A percentile compares a stretch with the other conserved stretches of the same genome.
Evolutionary conservation across 2,888 invertebrate genomes (phyloP).

Genomic region (Yponomeuta sedellus): DNA sequence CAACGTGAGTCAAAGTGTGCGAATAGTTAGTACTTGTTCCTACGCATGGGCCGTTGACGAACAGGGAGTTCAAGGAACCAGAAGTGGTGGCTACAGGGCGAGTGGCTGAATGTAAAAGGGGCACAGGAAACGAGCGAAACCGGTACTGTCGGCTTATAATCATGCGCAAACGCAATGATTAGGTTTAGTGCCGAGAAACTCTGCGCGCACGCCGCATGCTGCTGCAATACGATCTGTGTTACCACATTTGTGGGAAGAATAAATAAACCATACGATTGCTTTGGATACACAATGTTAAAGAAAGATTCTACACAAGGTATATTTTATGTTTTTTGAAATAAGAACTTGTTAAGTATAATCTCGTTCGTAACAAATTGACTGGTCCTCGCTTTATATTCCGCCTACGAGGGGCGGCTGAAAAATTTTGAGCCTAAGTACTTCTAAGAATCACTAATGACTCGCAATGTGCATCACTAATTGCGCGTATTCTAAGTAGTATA

Average conservation of each 20-base stretch:
- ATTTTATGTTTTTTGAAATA: too few species aligned
- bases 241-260: not conserved
- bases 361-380: too few species aligned
- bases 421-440: too few species aligned
- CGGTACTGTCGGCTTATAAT: not conserved
- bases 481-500: too few species aligned
- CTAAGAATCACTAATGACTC: too few species aligned
- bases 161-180: not conserved
- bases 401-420: too few species aligned
- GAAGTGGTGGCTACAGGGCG: not conserved
- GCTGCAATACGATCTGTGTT: not conserved
- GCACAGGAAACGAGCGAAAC: not conserved
- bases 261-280: not conserved
- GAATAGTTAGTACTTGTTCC: not conserved
- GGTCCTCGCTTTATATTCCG: too few species aligned
- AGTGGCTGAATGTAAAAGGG: not conserved
- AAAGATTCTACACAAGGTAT: too few species aligned
- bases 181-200: not conserved
- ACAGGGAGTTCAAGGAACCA: too few species aligned
- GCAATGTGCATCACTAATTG: too few species aligned
- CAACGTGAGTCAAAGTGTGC: not conserved
- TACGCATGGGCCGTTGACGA: not conserved
- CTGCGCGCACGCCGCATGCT: not conserved
- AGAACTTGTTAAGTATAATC: too few species aligned
- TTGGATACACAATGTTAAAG: not conserved